Conservation (phyloP, 2,797 vertebrate genomes). For the Oreochromis mossambicus region DNA sequence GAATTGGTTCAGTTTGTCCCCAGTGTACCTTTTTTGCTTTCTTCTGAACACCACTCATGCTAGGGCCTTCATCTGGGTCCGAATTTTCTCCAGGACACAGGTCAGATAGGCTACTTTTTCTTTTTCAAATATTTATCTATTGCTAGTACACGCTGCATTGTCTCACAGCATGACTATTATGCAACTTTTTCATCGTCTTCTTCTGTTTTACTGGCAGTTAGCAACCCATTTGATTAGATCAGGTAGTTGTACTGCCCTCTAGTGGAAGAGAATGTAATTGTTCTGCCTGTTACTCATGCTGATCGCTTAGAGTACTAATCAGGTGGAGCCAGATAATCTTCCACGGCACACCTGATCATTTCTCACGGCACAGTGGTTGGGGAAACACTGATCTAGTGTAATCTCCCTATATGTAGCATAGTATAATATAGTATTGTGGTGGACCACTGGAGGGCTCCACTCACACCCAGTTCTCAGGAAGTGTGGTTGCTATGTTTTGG, state of each 20-base stretch:
- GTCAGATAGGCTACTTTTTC: too few species aligned
- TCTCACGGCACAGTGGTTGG: not conserved
- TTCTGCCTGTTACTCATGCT: not conserved
- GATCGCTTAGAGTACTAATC: not conserved
- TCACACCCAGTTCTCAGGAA: too few species aligned
- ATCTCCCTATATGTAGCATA: not conserved
- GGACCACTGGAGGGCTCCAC: too few species aligned
- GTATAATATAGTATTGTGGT: not conserved
- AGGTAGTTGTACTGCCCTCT: not conserved
- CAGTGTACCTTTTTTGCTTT: not conserved
- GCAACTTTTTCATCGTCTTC: not conserved
- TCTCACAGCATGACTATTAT: not conserved
- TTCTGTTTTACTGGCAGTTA: not conserved
- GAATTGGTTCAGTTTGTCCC: not conserved
- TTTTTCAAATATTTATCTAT: not conserved
- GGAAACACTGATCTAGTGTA: not conserved
- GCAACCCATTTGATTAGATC: not conserved
- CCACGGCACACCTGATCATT: not conserved
- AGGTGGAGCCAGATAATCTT: not conserved
- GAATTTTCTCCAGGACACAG: too few species aligned
- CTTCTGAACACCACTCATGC: not conserved
- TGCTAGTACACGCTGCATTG: not conserved
- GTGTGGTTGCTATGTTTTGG: too few species aligned
- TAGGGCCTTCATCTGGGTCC: too few species aligned
- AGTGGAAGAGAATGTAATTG: not conserved